phyloP scores from a whole-genome alignment of 2,888 invertebrate species.

The Liopterus haemorrhoidalis region DNA sequence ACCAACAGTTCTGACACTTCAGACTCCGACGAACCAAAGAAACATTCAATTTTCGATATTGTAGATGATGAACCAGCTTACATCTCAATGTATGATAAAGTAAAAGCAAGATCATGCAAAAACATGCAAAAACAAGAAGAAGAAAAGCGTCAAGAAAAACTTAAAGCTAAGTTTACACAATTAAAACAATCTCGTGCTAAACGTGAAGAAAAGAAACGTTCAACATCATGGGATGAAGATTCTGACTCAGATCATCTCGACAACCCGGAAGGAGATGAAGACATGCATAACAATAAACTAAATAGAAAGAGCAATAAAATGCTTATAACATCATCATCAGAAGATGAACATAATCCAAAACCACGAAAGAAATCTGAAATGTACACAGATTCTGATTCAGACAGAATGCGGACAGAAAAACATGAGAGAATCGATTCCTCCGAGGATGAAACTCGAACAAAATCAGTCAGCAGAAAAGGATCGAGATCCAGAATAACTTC shows the following conservation, averaged over 20 bases:
- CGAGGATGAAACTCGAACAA: constrained; percentile 46
- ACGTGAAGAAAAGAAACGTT: constrained; percentile 82
- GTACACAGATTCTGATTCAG: constrained; percentile 50
- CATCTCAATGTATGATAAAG: constrained; percentile 97
- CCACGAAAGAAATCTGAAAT: constrained; percentile 46
- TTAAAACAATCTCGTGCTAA: constrained; percentile 82
- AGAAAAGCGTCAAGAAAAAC: constrained; percentile 77
- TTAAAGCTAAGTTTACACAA: constrained; percentile 84
- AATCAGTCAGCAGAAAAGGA: constrained; percentile 58
- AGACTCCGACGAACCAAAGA: constrained; percentile 77
- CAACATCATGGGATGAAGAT: constrained; percentile 83
- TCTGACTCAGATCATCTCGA: constrained; percentile 55
- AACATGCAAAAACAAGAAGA: constrained; percentile 90
- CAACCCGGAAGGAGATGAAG: constrained; percentile 40
- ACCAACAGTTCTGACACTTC: constrained; percentile 60
- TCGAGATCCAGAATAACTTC: constrained; percentile 69
- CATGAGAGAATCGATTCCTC: constrained; percentile 47
- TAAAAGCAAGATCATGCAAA: constrained; percentile 87
- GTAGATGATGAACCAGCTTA: constrained; percentile 84
- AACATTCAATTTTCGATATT: constrained; percentile 87
- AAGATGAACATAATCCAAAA: constrained; percentile 30
- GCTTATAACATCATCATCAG: constrained; percentile 43
- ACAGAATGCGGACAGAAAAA: constrained; percentile 49
- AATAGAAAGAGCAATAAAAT: constrained; percentile 39
- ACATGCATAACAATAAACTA: constrained; percentile 34